Base-by-base conservation (phyloP, 2,888 invertebrate genomes). In the Helleia helle region DNA sequence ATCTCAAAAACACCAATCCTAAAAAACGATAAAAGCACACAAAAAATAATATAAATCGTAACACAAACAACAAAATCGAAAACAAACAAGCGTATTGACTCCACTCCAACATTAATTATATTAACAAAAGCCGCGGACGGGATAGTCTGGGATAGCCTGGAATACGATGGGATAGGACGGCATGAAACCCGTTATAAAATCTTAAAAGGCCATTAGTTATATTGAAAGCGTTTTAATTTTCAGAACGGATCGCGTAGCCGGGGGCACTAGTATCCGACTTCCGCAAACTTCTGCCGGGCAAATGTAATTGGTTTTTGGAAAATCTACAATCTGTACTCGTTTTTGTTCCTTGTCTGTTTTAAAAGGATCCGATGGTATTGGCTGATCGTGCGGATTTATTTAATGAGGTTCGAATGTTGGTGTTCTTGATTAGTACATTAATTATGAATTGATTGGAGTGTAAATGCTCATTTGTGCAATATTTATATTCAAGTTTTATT, bases 271-370 rank as follows among this genome's bases (percentile, higher is more conserved):
- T 50, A 48, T 44, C 48, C 44, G 51, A 40, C 50, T 48, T 47
- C 39, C 44, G 44, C 38, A 46, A 49, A 54, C 49, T 54, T 54
- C 49, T 47, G 40, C 43, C 49, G 41, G 46, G 47, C 50, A 53
- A 56, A 62, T 59, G 57, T 62, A 58, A 60, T 62, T 59, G 59
- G 45, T 54, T 55, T 55, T 58, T 45, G 49, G 34, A 56, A 56
- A 54, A 53, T 46, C 42, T 38, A 30, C 38, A 30, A 31, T 30
- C 24, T 36, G 24, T 36, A 36, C 22, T 12, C 29, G 30, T 14
- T 30, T 39, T 30, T 30, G 30, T 11, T 13, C 38, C 42, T 44
- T 43, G 40, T 47, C 42, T 30, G 43, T 44, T 44, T 47, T 44
- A 40, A 39, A 47, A 36, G 36, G 31, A 43, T 41, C 40, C 42